Base-by-base conservation (phyloP, 2,888 invertebrate species). In the Celastrina argiolus region DNA sequence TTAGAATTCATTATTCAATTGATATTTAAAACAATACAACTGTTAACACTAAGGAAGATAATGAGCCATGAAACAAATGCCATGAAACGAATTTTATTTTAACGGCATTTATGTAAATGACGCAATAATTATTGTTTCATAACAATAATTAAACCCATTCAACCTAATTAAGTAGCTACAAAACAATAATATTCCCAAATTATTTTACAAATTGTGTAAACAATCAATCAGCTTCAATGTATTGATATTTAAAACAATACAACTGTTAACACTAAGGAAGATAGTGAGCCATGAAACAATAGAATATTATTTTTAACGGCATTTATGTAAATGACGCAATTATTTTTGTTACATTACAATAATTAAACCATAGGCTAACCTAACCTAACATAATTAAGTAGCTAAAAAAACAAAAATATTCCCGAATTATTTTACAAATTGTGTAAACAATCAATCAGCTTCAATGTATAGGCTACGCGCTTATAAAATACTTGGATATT, bases 261-360 rank as follows among this genome's bases (percentile, higher is more conserved):
- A 51, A 3, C 5, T 51, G 22, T 12, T 51, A 22, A 18, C 51
- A 18, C 4, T 8, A n/a, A n/a, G n/a, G n/a, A n/a, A n/a, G 51
- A 51, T 51, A 51, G 51, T 26, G 51, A 51, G 5, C 22, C 22
- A 22, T 51, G 51, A 26, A 51, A 51, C 51, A 51, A 51, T 51
- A 22, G 51, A 5, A 51, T 26, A 51, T 51, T 51, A 51, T 51
- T 51, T 45, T 51, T 26, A 51, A 51, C 51, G 22, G 4, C 51
- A 12, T 51, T 51, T 51, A 8, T 51, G 3, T 51, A 22, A 22
- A 51, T 51, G 10, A 18, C 8, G 51, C 22, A 51, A 51, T 51
- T 18, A 22, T 51, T 22, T 10, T 51, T 14, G 16, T 26, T 51
- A 51, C 5, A 51, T 26, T 14, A 51, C 18, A 26, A 22, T 18